These are phyloP conservation scores for Spizaetus ornatus DNA, from an alignment of 2,113 vertebrate species.

Conservation along the genomic window DNA sequence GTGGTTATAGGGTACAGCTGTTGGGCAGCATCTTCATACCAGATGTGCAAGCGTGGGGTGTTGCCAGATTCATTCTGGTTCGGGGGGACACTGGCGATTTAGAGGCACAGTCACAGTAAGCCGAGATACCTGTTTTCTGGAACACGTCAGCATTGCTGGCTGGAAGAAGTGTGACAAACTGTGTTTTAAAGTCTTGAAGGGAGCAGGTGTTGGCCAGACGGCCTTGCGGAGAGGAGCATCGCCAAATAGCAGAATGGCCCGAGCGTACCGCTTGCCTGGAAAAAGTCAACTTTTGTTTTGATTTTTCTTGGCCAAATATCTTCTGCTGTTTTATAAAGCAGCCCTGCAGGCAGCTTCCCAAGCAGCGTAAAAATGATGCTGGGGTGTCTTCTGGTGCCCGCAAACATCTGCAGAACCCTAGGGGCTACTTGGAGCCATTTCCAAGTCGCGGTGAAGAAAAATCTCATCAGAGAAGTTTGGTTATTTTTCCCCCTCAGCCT, in stretches of 20 bases:
- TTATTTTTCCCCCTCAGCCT: neutral
- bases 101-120: neutral
- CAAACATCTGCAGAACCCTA: neutral
- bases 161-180: neutral
- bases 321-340: neutral
- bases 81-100: neutral
- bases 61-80: neutral
- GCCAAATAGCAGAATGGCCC: neutral
- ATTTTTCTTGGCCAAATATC: neutral
- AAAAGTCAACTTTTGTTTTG: conserved; percentile 19
- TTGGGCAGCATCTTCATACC: neutral
- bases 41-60: neutral
- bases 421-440: neutral
- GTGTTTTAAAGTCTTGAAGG: neutral
- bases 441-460: neutral
- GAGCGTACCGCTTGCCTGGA: neutral
- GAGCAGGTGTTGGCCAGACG: conserved; percentile 31
- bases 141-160: neutral
- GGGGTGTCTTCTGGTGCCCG: neutral
- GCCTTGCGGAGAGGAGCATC: neutral
- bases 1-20: neutral
- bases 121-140: neutral
- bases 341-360: neutral
- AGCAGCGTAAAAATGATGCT: neutral
- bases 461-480: neutral